phyloP scores from a whole-genome alignment of 2,113 vertebrate species.

The Hymenochirus boettgeri region DNA sequence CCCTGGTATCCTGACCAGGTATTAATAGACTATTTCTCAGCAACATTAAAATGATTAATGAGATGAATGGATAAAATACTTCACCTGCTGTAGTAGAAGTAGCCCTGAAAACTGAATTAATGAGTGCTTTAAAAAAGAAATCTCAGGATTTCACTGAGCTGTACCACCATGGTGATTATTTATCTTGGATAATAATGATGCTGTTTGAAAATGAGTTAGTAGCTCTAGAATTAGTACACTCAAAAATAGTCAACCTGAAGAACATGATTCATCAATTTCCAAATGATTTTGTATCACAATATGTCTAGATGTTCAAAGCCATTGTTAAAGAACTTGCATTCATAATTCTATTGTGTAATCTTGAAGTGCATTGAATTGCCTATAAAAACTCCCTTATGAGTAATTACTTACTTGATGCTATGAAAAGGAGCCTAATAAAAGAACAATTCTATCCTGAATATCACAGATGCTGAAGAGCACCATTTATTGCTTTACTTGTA shows the following conservation, averaged over 20 bases:
- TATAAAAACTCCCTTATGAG: conserved; percentile 40
- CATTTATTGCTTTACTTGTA: conserved; percentile 10
- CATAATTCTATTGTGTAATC: conserved; percentile 39
- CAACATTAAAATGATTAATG: conserved; percentile 61
- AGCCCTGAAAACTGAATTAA: conserved; percentile 60
- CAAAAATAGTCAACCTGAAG: conserved; percentile 47
- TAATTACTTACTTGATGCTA: conserved; percentile 35
- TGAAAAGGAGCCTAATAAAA: conserved; percentile 12
- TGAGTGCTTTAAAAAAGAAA: conserved; percentile 35
- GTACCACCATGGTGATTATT: conserved; percentile 47
- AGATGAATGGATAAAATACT: conserved; percentile 61
- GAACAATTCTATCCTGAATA: conserved; percentile 11
- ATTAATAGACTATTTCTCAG: conserved; percentile 60
- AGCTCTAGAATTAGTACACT: conserved; percentile 48
- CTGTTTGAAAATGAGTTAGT: conserved; percentile 46
- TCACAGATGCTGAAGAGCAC: conserved; percentile 1
- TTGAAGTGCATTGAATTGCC: conserved; percentile 45
- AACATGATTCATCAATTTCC: conserved; percentile 48
- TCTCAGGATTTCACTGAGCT: conserved; percentile 42
- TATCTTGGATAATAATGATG: conserved; percentile 49
- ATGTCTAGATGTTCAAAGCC: conserved; percentile 37
- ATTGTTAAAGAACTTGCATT: conserved; percentile 46
- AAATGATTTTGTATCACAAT: conserved; percentile 45
- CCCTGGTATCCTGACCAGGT: conserved; percentile 50
- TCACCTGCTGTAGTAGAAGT: conserved; percentile 55